Base-by-base conservation (phyloP, 2,113 vertebrate genomes). In the Falcunculus frontatus region DNA sequence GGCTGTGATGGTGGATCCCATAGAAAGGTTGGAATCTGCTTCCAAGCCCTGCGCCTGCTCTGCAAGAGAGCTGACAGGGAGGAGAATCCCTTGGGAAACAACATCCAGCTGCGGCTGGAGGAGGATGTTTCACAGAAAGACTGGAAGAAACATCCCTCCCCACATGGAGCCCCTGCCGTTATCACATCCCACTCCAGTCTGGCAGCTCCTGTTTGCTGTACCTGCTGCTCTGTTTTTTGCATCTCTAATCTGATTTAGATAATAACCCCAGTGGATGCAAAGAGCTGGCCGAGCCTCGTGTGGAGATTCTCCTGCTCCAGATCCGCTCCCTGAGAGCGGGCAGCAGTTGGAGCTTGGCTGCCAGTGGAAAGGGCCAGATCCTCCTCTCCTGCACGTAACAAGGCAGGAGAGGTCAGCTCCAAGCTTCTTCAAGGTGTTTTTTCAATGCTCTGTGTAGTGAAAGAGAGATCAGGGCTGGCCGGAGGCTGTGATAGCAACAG, bases 341-440 rank as follows among this genome's bases (percentile, higher is more conserved):
- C 2, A 2, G 62, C 59, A 56, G 64, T 5, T 4, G 0, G 70
- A 30, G 81, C 68, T 56, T 2, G 0, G 39, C 67, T 63, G 77
- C 50, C 29, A 5, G 20, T 1, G 7, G 53, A 8, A 37, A 55
- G 67, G 35, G 83, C 8, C 32, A 6, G 32, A 42, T 60, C 50
- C 88, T 69, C 32, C 37, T 60, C 57, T 90, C 32, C 53, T 11
- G 1, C 1, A 0, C 4, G 62, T 5, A 9, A 37, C 0, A 4
- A 39, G 64, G 46, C 59, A 77, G 90, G 16, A 21, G 25, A 78
- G 52, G 35, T 26, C 5, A 3, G 62, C n/a, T 57, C 75, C 0
- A 0, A 68, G 63, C 39, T 44, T 29, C 50, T 33, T 26, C 50
- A 16, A n/a, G 42, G 64, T n/a, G 68, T 49, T 67, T 52, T 57